Base-by-base conservation (phyloP, 2,888 invertebrate species). In the Cryptus viduatorius region DNA sequence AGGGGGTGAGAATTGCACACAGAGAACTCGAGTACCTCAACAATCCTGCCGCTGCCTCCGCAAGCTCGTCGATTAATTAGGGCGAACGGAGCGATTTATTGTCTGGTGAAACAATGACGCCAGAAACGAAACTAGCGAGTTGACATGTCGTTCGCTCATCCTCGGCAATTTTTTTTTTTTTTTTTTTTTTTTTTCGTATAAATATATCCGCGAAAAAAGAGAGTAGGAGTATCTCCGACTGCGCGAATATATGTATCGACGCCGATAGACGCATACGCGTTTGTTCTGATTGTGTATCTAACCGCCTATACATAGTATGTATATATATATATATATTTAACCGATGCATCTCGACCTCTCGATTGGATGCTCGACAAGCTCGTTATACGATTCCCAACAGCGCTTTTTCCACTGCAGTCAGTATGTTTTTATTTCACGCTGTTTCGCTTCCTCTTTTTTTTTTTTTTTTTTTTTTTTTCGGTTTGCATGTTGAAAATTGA, bases 51-150 rank as follows among this genome's bases (percentile, higher is more conserved):
- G n/a, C 19, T 8, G 31, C 48, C 16, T 76, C 8, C 61, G 50
- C 73, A 24, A 31, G 16, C 44, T 71, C 75, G 65, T 24, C 67
- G 79, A 83, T 72, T 80, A 72, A 83, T 83, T 77, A 80, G 76
- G 50, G 59, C 76, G 77, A 59, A 44, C 61, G 67, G 72, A 65
- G 56, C 65, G 67, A 83, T 77, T 77, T 67, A 83, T 83, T 77
- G 83, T 80, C 67, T 19, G 24, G 46, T 48, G 76, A 83, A 83
- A 83, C 76, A 80, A 72, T 83, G 50, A 80, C 71, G 65, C 71
- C 48, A 69, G 12, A 61, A 83, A 79, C 53, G 83, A 69, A 78
- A 83, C 69, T 75, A 53, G 75, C 75, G 69, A 65, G 29, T 53
- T 65, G 73, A 37, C 37, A 75, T 75, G 68, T 37, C 19, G 42